Base-by-base conservation (phyloP, 64 coral and sea anemone species). In the Hydrozoanthus tunicans region DNA sequence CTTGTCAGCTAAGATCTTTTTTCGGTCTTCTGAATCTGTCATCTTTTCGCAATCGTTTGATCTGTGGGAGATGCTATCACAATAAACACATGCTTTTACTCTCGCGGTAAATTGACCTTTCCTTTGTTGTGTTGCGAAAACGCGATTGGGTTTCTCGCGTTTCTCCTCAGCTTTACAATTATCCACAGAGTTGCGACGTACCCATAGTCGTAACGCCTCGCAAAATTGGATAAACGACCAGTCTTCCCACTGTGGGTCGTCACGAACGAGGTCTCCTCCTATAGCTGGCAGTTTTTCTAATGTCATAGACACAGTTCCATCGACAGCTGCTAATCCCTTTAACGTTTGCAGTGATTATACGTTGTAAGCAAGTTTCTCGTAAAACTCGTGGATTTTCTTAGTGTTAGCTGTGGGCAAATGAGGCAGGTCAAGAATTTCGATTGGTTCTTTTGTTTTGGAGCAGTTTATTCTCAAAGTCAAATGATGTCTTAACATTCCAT, bases 261-360 rank as follows among this genome's bases (percentile, higher is more conserved):
- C 77, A 14, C 88, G 88, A 71, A 90, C 93, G 14, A 94, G 70
- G 66, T 94, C 93, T 56, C 88, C 93, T 90, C 79, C 57, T 13
- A 94, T 77, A 5, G 76, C 93, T 17, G 72, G 57, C 62, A 94
- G 62, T 67, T 91, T 80, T 15, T 91, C 63, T 9, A 91, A 26
- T 9, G 64, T 81, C 78, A 81, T 81, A 20, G 78, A 81, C 14
- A 91, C 77, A 57, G 66, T 91, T 6, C 90, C 90, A 58, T 91
- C 79, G 8, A 91, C 78, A 27, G 67, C 65, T 73, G 8, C 8
- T 20, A 70, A 62, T 72, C 73, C 11, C 64, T 82, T 82, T 54
- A 92, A 53, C 83, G 91, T 92, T 76, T 92, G 70, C 67, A 92
- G 67, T 24, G 75, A 80, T 69, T 92, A 81, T 79, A 92, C 91